phyloP scores from a whole-genome alignment of 1,140 invertebrate genomes.

The Drosophila ambigua region DNA sequence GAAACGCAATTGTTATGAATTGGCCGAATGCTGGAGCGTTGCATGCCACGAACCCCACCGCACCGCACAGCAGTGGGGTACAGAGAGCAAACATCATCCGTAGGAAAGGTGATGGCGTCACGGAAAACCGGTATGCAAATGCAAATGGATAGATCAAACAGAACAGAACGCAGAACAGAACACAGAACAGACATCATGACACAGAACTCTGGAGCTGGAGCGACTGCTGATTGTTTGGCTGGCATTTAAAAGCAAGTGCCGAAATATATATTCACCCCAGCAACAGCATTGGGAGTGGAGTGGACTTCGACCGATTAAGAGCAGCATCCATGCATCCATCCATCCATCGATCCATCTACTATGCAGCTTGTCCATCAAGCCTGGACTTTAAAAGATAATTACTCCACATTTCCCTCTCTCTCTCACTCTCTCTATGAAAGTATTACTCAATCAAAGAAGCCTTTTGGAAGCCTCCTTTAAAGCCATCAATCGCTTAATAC shows the following conservation, averaged over 20 bases:
- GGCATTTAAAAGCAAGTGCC: constrained; percentile 62
- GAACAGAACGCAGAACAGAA: not conserved
- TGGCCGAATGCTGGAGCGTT: constrained; percentile 30
- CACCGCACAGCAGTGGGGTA: not conserved
- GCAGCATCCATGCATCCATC: too few species aligned
- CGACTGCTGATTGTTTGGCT: constrained; percentile 59
- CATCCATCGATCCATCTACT: too few species aligned
- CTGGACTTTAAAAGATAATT: too few species aligned
- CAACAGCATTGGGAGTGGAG: constrained; percentile 33
- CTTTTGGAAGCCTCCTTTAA: too few species aligned
- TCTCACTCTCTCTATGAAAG: too few species aligned
- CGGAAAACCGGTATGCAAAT: constrained; percentile 40
- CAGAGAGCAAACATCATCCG: not conserved
- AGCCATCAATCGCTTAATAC: too few species aligned
- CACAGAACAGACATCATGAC: not conserved
- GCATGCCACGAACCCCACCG: constrained; percentile 17
- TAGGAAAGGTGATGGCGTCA: constrained; percentile 27
- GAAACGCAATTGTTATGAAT: constrained; percentile 80
- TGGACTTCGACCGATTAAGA: too few species aligned
- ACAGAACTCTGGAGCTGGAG: too few species aligned
- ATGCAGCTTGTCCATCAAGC: too few species aligned
- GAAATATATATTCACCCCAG: constrained; percentile 42
- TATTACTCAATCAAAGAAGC: too few species aligned
- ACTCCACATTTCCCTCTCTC: too few species aligned
- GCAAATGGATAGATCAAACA: constrained; percentile 63